phyloP scores from a whole-genome alignment of 2,113 vertebrate species.

The Falcunculus frontatus region DNA sequence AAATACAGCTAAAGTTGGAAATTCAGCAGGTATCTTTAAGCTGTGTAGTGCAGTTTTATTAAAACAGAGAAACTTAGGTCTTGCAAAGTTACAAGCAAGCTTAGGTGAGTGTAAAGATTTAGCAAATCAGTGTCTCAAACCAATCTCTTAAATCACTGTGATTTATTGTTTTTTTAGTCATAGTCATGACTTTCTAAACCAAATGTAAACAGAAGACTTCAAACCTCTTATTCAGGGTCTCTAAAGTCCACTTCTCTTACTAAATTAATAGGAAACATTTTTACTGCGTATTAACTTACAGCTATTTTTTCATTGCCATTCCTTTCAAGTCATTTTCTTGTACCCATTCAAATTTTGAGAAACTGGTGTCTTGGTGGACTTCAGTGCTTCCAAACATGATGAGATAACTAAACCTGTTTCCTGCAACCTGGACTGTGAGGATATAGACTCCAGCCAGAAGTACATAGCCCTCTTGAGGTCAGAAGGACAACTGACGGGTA shows the following conservation, averaged over 20 bases:
- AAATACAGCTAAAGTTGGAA: neutral
- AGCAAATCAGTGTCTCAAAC: neutral
- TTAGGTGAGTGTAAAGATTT: neutral
- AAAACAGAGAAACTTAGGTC: neutral
- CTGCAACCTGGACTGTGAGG: neutral
- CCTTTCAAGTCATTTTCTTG: neutral
- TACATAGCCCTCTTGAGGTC: neutral
- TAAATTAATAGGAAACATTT: constrained; percentile 7
- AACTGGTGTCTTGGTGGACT: neutral
- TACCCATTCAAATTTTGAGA: constrained; percentile 14
- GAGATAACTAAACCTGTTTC: neutral
- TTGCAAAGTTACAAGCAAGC: neutral
- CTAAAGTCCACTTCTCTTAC: neutral
- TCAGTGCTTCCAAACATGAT: constrained; percentile 37
- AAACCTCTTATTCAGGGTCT: neutral
- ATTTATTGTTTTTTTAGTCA: neutral
- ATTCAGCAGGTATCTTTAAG: neutral
- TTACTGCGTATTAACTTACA: constrained; percentile 58
- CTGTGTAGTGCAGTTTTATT: neutral
- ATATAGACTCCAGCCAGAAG: neutral
- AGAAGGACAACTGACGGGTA: neutral
- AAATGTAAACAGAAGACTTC: neutral
- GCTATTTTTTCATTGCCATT: constrained; percentile 67
- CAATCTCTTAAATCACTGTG: neutral
- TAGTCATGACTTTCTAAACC: neutral